phyloP scores from a whole-genome alignment of 2,113 vertebrate genomes.

The Cathartes aura region DNA sequence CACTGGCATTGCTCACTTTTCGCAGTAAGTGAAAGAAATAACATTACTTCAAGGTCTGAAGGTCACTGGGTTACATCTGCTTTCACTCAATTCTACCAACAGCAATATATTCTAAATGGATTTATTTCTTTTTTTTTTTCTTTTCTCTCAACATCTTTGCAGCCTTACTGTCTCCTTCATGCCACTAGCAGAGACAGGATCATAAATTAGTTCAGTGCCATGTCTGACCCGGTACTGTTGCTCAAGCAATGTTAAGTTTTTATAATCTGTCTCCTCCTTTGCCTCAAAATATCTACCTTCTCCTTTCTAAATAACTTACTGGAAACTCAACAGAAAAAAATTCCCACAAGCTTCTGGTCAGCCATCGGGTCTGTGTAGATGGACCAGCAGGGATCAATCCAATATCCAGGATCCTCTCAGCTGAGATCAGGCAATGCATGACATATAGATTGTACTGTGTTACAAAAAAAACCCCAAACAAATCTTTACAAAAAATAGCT shows the following conservation, averaged over 20 bases:
- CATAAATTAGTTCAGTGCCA: background rate
- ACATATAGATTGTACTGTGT: background rate
- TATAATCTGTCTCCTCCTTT: background rate
- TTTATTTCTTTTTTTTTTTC: background rate
- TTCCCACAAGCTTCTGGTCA: background rate
- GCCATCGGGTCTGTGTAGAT: background rate
- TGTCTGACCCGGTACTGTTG: background rate
- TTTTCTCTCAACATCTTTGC: background rate
- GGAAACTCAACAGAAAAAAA: background rate
- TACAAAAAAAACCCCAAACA: background rate
- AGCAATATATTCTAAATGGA: background rate
- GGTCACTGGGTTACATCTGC: conserved; percentile 15
- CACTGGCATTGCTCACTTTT: background rate
- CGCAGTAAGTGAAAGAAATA: background rate
- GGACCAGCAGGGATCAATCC: background rate
- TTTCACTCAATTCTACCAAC: conserved; percentile 9
- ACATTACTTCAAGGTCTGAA: conserved; percentile 13
- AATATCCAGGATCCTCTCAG: background rate
- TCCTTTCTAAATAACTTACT: background rate
- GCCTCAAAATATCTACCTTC: background rate
- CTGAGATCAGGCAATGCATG: background rate
- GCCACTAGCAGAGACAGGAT: background rate
- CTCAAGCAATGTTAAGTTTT: background rate
- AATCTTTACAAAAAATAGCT: background rate
- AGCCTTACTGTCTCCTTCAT: conserved; percentile 24